Base-by-base conservation (phyloP, 2,113 vertebrate species). In the Lepus timidus region DNA sequence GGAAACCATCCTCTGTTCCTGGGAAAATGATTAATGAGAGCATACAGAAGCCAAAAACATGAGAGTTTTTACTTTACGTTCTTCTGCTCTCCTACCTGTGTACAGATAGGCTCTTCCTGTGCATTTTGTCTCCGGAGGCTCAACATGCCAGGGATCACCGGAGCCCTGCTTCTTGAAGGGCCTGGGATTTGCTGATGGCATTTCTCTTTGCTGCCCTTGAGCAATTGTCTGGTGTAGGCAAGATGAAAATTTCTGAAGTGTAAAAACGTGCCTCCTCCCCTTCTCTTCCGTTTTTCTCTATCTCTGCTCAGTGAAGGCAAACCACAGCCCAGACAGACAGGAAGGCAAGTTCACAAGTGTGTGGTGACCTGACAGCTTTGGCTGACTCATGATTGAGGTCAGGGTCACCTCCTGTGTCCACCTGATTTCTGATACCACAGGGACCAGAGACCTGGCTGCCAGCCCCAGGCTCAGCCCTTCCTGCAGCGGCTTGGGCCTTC, bases 11-110 rank as follows among this genome's bases (percentile, higher is more conserved):
- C 85, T 92, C 94, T 36, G n/a, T 95, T 95, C 92, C 85, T 68
- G 68, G 80, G 65, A 93, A 97, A 93, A 97, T 97, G 97, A 97
- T 97, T 97, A 96, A 97, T 97, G 97, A 97, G 96, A 90, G 83
- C 67, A 92, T 85, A 74, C 75, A 1, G 94, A 97, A 97, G 97
- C 97, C 97, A 97, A 96, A 85, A 94, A 65, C 62, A 65, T 80
- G 75, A 31, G 71, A 85, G 85, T 27, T 83, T 93, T 96, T 93
- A 81, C 64, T 44, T 94, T 68, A 29, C 73, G 71, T 36, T 81
- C 29, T 79, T 91, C 80, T 71, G 31, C 33, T 78, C 49, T 76
- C 70, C 61, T 96, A 97, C 93, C 93, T 97, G 92, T 92, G 62
- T 81, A 95, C 58, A 91, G 92, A 95, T 83, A 94, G 33, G 19